Percentiles rank a stretch among this genome's conserved stretches.
phyloP scores from a whole-genome alignment of 2,113 vertebrate genomes.

The Platanista minor region DNA sequence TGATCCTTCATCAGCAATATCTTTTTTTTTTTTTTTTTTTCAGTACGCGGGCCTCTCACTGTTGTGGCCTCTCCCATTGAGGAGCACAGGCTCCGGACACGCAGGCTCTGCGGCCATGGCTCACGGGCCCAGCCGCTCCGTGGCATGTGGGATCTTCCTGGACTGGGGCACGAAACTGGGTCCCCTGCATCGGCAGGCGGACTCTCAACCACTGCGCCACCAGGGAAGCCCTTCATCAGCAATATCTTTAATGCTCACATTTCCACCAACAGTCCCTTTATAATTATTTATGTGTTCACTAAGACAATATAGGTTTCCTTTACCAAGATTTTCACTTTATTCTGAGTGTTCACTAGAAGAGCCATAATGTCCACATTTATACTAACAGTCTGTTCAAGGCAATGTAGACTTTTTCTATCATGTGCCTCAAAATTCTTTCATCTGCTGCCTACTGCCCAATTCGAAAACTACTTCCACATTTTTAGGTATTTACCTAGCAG shows the following conservation, averaged over 20 bases:
- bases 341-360: background rate
- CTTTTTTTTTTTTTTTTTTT: too few relatives aligned
- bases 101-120: too few relatives aligned
- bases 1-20: background rate
- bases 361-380: background rate
- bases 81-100: too few relatives aligned
- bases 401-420: background rate
- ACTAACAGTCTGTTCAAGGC: background rate
- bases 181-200: too few relatives aligned
- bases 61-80: too few relatives aligned
- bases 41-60: too few relatives aligned
- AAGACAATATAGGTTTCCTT: background rate
- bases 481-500: background rate
- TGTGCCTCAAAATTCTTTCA: background rate
- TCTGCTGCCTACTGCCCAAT: background rate
- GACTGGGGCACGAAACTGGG: too few relatives aligned
- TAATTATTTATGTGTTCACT: background rate
- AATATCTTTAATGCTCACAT: background rate
- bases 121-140: too few relatives aligned
- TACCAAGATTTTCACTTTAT: background rate
- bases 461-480: background rate
- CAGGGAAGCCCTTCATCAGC: background rate
- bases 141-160: too few relatives aligned
- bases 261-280: background rate
- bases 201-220: too few relatives aligned